Evolutionary conservation across 1,140 invertebrate genomes (phyloP).

Genomic region (Gryllus bimaculatus): DNA sequence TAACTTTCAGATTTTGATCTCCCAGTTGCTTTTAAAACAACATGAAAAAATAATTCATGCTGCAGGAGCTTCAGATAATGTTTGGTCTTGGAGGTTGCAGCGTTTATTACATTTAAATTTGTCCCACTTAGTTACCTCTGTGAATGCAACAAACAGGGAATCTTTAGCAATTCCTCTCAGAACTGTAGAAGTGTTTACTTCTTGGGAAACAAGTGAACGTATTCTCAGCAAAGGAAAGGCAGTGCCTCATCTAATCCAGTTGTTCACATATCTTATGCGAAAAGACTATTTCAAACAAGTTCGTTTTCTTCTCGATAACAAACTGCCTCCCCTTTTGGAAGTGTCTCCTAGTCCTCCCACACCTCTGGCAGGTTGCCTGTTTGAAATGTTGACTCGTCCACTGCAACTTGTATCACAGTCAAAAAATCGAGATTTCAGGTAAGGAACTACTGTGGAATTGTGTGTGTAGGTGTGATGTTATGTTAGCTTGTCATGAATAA

Average conservation of each 20-base stretch:
- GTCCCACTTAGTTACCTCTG: constrained; percentile 23
- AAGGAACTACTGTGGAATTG: background rate
- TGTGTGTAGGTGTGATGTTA: background rate
- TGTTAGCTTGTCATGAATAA: background rate
- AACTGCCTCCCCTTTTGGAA: constrained; percentile 61
- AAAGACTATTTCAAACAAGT: constrained; percentile 63
- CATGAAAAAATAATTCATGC: constrained; percentile 42
- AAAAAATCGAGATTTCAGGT: constrained; percentile 17
- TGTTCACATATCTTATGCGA: constrained; percentile 26
- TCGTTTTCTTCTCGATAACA: constrained; percentile 55
- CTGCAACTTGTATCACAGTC: constrained; percentile 39
- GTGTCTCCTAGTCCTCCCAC: constrained; percentile 58
- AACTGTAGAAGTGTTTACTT: constrained; percentile 69
- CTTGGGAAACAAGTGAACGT: constrained; percentile 40
- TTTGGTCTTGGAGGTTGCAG: constrained; percentile 47
- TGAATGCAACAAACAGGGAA: constrained; percentile 31
- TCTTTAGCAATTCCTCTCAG: constrained; percentile 65
- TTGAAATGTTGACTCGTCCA: constrained; percentile 67
- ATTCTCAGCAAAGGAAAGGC: constrained; percentile 33
- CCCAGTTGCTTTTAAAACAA: constrained; percentile 47
- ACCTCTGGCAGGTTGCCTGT: constrained; percentile 58
- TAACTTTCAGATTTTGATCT: constrained; percentile 41
- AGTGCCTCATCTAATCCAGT: constrained; percentile 26
- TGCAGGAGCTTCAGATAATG: constrained; percentile 32
- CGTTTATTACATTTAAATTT: constrained; percentile 42